Conservation (phyloP, 2,888 invertebrate species). For the Drosophila eohydei region DNA sequence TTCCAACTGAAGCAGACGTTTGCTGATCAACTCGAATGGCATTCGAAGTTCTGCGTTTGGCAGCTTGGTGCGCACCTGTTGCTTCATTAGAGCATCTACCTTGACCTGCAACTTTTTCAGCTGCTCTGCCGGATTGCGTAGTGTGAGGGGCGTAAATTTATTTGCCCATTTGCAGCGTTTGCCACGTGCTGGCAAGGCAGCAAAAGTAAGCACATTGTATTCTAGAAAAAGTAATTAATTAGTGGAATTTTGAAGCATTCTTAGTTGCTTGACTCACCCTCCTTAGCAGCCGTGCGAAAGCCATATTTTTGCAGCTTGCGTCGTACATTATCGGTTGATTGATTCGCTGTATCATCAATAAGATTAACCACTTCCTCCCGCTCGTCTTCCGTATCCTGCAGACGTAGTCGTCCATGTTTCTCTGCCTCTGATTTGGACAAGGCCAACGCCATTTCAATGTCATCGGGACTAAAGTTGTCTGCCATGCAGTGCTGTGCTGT, state of each 20-base stretch:
- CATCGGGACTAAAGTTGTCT: conserved; percentile 88
- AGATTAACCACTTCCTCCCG: conserved; percentile 49
- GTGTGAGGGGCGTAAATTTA: conserved; percentile 83
- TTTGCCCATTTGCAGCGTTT: conserved; percentile 82
- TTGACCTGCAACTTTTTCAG: conserved; percentile 67
- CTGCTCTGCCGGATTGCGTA: conserved; percentile 77
- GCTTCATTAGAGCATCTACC: conserved; percentile 67
- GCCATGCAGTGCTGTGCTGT: conserved; percentile 82
- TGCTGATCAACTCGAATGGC: conserved; percentile 57
- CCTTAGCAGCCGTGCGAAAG: conserved; percentile 84
- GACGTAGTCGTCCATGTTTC: conserved; percentile 39
- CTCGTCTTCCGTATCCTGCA: conserved; percentile 47
- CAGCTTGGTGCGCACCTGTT: conserved; percentile 53
- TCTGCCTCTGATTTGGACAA: conserved; percentile 87
- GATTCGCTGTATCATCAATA: conserved; percentile 45
- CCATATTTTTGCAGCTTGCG: conserved; percentile 88
- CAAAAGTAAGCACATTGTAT: conserved; percentile 68
- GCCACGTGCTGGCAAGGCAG: conserved; percentile 61
- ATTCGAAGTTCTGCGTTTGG: conserved; percentile 20
- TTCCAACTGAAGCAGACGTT: conserved; percentile 36
- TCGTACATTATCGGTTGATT: conserved; percentile 81
- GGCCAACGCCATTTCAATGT: conserved; percentile 89
- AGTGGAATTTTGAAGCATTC: not conserved
- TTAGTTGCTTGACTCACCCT: conserved; percentile 58
- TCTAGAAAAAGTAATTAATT: conserved; percentile 57